Evolutionary conservation across 2,113 vertebrate genomes (phyloP).

Genomic region (Thomomys bottae): DNA sequence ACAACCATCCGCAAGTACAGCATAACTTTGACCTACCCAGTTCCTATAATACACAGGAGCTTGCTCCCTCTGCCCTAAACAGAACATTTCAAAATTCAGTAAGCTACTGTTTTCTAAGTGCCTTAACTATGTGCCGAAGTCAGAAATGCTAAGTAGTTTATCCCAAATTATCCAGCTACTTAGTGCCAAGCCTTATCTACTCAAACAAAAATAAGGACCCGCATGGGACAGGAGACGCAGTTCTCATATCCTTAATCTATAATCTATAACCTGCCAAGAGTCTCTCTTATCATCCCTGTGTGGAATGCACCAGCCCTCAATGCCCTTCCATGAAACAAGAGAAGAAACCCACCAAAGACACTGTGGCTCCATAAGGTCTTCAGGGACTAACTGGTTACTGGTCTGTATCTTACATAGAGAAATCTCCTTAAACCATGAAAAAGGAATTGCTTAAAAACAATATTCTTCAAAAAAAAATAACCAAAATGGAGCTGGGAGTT

Average conservation of each 20-base stretch:
- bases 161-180: not conserved
- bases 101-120: not conserved
- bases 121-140: not conserved
- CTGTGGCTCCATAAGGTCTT: not conserved
- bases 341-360: not conserved
- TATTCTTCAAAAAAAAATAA: too few relatives aligned
- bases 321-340: too few relatives aligned
- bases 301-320: not conserved
- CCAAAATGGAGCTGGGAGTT: too few relatives aligned
- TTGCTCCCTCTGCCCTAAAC: not conserved
- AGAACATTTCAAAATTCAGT: not conserved
- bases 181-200: not conserved
- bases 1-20: not conserved
- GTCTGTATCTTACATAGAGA: too few relatives aligned
- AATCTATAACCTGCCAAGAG: not conserved
- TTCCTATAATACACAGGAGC: not conserved
- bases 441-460: not conserved
- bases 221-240: not conserved
- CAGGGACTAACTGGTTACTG: not conserved
- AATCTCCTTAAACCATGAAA: not conserved
- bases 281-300: not conserved
- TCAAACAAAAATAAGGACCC: not conserved
- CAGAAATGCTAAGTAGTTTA: constrained; percentile 1
- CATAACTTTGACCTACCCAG: not conserved
- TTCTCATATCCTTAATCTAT: not conserved